phyloP scores from a whole-genome alignment of 1,140 invertebrate species.

The Mycetomoellerius zeteki region DNA sequence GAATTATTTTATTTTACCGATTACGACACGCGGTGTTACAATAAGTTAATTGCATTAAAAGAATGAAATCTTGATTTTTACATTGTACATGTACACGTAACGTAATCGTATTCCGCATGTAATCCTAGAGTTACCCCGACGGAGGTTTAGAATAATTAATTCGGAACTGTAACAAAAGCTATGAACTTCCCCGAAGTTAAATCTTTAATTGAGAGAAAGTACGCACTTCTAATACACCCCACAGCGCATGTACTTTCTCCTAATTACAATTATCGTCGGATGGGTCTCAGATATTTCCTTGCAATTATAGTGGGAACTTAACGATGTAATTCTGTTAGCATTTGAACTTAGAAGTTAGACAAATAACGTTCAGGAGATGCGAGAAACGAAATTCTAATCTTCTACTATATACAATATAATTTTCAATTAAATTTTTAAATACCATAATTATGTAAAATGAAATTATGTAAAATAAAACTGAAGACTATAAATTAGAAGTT shows the following conservation, averaged over 20 bases:
- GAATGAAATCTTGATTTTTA: neutral
- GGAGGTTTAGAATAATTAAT: neutral
- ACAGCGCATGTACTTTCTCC: slow-evolving; percentile 27
- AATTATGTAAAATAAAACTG: neutral
- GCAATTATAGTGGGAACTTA: slow-evolving; percentile 14
- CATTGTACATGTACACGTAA: neutral
- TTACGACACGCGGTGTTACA: neutral
- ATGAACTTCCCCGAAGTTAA: slow-evolving; percentile 21
- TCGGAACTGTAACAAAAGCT: slow-evolving; percentile 6
- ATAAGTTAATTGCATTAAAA: neutral
- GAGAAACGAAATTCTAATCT: neutral
- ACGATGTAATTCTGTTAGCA: neutral
- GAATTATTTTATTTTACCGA: neutral
- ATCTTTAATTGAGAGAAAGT: slow-evolving; percentile 58
- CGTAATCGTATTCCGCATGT: no score
- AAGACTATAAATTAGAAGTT: neutral
- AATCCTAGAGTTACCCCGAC: neutral
- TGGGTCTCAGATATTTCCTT: slow-evolving; percentile 18
- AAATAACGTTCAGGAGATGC: neutral
- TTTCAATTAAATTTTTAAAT: neutral
- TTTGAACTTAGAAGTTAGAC: neutral
- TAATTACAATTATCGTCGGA: slow-evolving; percentile 31
- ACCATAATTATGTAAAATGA: neutral
- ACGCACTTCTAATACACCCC: slow-evolving; percentile 27
- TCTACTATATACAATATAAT: neutral